A percentile compares a stretch with the other conserved stretches of the same genome.
phyloP scores from a whole-genome alignment of 1,140 invertebrate species.

The Phthorimaea operculella region DNA sequence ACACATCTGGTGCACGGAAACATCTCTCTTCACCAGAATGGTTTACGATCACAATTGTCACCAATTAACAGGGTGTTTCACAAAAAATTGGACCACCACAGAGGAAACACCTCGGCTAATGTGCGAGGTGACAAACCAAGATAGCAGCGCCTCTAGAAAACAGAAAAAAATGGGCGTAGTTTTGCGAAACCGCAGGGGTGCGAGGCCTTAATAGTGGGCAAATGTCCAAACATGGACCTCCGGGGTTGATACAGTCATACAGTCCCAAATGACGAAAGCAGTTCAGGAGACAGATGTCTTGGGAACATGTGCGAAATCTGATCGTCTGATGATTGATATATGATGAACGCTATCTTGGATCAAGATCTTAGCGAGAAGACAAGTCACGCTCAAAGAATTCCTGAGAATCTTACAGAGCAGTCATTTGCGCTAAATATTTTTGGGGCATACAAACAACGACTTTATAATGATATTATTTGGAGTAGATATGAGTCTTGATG shows the following conservation, averaged over 20 bases:
- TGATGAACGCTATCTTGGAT: background rate
- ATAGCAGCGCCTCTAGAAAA: conserved; percentile 27
- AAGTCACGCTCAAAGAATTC: no score
- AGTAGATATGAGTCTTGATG: no score
- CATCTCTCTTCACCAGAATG: conserved; percentile 53
- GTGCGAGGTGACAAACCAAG: conserved; percentile 54
- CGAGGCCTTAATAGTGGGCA: conserved; percentile 30
- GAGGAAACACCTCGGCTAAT: conserved; percentile 60
- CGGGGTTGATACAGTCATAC: conserved; percentile 17
- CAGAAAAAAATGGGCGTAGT: conserved; percentile 19
- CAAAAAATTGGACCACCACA: conserved; percentile 57
- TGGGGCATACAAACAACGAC: no score
- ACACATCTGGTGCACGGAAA: conserved; percentile 50
- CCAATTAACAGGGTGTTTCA: conserved; percentile 51
- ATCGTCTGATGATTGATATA: background rate
- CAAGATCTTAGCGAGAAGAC: no score
- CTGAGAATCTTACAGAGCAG: no score
- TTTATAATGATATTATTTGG: no score
- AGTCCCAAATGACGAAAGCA: conserved; percentile 5
- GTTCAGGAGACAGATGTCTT: background rate
- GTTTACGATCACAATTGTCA: conserved; percentile 59
- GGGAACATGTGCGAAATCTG: conserved; percentile 9
- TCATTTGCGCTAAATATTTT: no score
- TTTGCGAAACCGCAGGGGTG: conserved; percentile 47
- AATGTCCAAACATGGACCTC: conserved; percentile 52